Percentiles rank a stretch among this genome's conserved stretches.
Conservation (phyloP, 1,140 invertebrate genomes). For the Nylanderia fulva region DNA sequence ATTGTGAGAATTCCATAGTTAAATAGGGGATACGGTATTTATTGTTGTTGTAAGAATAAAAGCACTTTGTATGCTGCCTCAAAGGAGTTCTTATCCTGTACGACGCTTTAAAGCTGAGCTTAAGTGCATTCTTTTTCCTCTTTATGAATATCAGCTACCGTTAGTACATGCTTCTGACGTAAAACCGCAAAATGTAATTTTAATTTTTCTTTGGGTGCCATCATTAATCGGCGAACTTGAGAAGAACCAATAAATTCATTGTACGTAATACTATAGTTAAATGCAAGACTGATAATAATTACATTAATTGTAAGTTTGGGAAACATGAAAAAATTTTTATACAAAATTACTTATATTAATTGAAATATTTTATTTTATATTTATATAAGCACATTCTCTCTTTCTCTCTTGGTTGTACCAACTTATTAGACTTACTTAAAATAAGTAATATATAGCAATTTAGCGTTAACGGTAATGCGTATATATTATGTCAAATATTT, state of each 20-base stretch:
- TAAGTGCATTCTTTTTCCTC: not conserved
- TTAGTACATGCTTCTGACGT: constrained; percentile 1
- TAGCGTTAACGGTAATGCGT: no score
- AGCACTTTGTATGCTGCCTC: not conserved
- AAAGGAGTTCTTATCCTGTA: constrained; percentile 5
- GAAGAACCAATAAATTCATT: not conserved
- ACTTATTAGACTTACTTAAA: not conserved
- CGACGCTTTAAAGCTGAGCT: not conserved
- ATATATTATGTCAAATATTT: no score
- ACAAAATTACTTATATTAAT: not conserved
- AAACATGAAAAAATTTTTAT: not conserved
- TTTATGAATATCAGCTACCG: not conserved
- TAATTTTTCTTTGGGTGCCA: constrained; percentile 24
- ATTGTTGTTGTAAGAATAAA: constrained; percentile 20
- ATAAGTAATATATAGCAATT: no score
- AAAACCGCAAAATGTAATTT: constrained; percentile 42
- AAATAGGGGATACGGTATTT: constrained; percentile 15
- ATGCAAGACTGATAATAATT: not conserved
- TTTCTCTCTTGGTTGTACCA: not conserved
- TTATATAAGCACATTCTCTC: no score
- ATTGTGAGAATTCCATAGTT: constrained; percentile 7
- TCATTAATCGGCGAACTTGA: constrained; percentile 18
- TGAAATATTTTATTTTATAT: not conserved
- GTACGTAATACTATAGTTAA: not conserved
- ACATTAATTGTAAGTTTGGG: not conserved